phyloP scores from a whole-genome alignment of 2,113 vertebrate genomes.

The Oncorhynchus gorbuscha region DNA sequence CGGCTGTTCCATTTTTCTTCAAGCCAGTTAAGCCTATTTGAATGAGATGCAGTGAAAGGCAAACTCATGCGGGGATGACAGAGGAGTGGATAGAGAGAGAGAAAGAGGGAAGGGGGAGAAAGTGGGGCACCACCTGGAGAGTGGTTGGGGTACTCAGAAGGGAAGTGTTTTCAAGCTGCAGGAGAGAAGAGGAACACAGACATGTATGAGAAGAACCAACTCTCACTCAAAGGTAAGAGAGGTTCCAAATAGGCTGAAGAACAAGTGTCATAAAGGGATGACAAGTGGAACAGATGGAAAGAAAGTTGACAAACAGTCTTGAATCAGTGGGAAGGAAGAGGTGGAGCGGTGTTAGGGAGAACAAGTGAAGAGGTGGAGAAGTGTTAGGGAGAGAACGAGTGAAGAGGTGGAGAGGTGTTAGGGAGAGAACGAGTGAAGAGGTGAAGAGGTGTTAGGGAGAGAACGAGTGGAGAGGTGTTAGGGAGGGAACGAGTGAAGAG shows the following conservation, averaged over 20 bases:
- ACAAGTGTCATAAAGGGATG: constrained; percentile 6
- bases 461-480: background rate
- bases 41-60: constrained; percentile 67
- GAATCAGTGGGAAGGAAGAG: background rate
- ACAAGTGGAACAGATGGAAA: constrained; percentile 34
- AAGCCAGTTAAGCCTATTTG: constrained; percentile 50
- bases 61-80: constrained; percentile 69
- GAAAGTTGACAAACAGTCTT: constrained; percentile 26
- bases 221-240: constrained; percentile 50
- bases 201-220: constrained; percentile 52
- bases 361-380: background rate
- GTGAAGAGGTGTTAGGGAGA: background rate
- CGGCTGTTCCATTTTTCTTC: constrained; percentile 14
- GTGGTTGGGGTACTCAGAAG: constrained; percentile 54
- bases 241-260: constrained; percentile 11
- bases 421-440: background rate
- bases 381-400: background rate
- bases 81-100: constrained; percentile 48
- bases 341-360: constrained; percentile 5
- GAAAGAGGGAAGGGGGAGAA: constrained; percentile 36
- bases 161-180: constrained; percentile 44
- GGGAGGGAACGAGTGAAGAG: background rate
- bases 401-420: background rate
- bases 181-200: constrained; percentile 57
- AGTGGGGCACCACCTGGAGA: constrained; percentile 47